Evolutionary conservation across 1,140 invertebrate genomes (phyloP), one percentile per base, ranked within the genome.

Genomic region (Drosophila willistoni): DNA sequence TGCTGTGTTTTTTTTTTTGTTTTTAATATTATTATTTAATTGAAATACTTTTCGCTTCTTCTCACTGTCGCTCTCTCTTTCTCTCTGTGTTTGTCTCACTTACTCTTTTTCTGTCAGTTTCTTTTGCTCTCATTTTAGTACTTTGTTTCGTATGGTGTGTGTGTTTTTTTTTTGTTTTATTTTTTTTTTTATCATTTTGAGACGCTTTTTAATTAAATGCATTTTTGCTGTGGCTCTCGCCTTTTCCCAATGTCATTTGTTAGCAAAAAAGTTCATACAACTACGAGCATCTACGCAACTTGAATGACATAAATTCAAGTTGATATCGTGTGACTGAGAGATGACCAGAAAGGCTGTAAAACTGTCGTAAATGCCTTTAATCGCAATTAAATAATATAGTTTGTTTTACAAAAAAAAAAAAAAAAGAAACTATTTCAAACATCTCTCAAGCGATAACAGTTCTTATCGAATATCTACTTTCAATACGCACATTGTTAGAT

Each of bases 1-100:
- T 77, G 36, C 12, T 69, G 36, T 64, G 33, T 64, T 25, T 17
- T 61, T 57, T 56, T 54, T 64, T 39, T 64, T 25, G 13, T 61
- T 57, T 56, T 54, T 14, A 63, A 74, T 66, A 69, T 51, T 51
- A 56, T 76, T 75, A 72, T 68, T 73, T 64, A 79, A 82, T 84
- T 87, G 72, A 72, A 66, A 70, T 80, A 84, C 74, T 79, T 68
- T 64, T 63, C 14, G 10, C 44, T 56, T 71, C 54, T 66, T 54
- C 17, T 54, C 68, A 66, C 54, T 54, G 74, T 41, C 62, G 71
- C 60, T 79, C n/a, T 19, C 14, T 19, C 10, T 51, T 19, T 47
- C 17, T 10, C 17, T 51, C 7, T 47, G 0, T 25, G 14, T 44
- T 14, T 14, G 7, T 7, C 0, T 17, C 42, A 7, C 14, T 44